Evolutionary conservation across 2,797 vertebrate genomes (phyloP), one percentile per base, ranked within the genome.

Genomic region (Momotus momota): DNA sequence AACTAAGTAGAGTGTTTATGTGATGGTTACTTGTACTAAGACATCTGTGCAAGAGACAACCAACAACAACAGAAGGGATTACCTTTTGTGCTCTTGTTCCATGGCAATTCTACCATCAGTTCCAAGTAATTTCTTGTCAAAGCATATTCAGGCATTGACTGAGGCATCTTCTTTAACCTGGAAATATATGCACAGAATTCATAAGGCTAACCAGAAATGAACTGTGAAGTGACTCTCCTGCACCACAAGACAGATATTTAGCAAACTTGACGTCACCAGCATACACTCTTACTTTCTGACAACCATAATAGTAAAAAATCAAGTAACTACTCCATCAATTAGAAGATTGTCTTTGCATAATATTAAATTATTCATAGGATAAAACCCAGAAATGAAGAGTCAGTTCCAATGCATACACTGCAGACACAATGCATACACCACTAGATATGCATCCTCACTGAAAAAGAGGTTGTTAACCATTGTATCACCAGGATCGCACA

Each of bases 131-230:
- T 99, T 70, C 99, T 98, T 25, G 99, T 99, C 78, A 99, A 98
- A 29, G 99, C 99, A 41, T 99, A 99, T 95, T 99, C 99, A 5
- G 99, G 99, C 99, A 99, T 99, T 45, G 99, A 99, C 93, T 99
- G 99, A 51, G 99, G 99, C 99, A 99, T 99, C 98, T 99, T 99
- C 98, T 99, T 99, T 88, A 99, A 96, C 81, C 99, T 99, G 95
- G 14, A 93, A 62, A 87, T 10, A 14, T 0, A 75, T 10, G 20
- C 12, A 51, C 4, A 33, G 48, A 75, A 70, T 31, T 78, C 25
- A 17, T 26, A 93, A 82, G 29, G 22, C 26, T 46, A 83, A 35
- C 0, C 6, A 91, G 20, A 41, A 93, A 71, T 38, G 35, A 84
- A 77, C 26, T 52, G 46, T 2, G 4, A 81, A 52, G 18, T 16